Evolutionary conservation across 2,888 invertebrate genomes (phyloP), one percentile per base, ranked within the genome.

Genomic region (Timema podura): DNA sequence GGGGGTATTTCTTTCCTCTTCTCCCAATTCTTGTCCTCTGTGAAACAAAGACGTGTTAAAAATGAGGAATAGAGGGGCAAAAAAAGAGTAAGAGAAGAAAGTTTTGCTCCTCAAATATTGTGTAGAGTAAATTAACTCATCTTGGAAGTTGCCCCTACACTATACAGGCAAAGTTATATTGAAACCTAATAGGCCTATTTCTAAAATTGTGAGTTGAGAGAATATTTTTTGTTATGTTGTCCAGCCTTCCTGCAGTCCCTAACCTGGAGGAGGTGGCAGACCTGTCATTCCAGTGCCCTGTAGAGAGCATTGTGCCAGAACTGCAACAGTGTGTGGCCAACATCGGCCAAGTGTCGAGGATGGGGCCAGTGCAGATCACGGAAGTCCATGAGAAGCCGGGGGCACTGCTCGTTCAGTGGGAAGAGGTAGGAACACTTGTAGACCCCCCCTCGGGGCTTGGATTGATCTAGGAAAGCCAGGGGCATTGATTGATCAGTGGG

Each of bases 241-340:
- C 8, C 74, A 85, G 84, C 75, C 79, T 86, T 71, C 86, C 86
- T 46, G 85, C 84, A 75, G 84, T 86, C 16, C 86, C 86, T 48
- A 80, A 81, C 68, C 78, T 84, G n/a, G 83, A 83, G 74, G 85
- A 86, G 74, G 84, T 86, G 71, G 84, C 86, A 66, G 84, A 80
- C 75, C 81, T 87, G 67, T 82, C 82, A 46, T 85, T 85, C 73
- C 81, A 83, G 74, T 80, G 80, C 67, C 81, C 83, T 47, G 75
- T 78, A n/a, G 79, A 77, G 30, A 75, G 79, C 11, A 78, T 81
- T 13, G 77, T 81, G 44, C 51, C 64, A 44, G 72, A 78, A 51
- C 69, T 80, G 45, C 71, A 75, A 10, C 74, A 75, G 1, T 71
- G 76, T 11, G 73, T 80, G 11, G 49, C 74, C 1, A 74, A 76